Percentiles rank a stretch among this genome's conserved stretches.
Evolutionary conservation across 2,888 invertebrate species (phyloP).

Genomic region (Mimas tiliae): DNA sequence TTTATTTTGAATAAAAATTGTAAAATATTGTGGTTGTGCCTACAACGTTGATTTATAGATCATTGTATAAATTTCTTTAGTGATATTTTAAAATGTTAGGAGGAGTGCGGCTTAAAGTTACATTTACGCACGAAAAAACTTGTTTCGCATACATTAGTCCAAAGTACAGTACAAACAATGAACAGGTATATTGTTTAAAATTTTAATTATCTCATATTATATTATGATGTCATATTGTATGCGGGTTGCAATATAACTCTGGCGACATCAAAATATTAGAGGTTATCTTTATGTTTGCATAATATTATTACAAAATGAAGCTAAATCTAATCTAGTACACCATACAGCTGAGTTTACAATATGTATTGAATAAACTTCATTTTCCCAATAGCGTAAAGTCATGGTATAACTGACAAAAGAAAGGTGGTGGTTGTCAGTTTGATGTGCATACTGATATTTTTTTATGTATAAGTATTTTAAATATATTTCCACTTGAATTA

Average conservation of each 20-base stretch:
- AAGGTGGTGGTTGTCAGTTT: too few relatives aligned
- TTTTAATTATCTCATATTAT: neutral
- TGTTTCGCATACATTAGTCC: conserved; percentile 78
- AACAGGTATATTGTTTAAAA: conserved; percentile 57
- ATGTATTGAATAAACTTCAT: too few relatives aligned
- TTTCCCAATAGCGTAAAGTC: too few relatives aligned
- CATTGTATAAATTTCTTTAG: neutral
- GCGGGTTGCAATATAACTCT: neutral
- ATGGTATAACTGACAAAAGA: too few relatives aligned
- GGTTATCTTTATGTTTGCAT: too few relatives aligned
- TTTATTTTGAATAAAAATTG: conserved; percentile 4
- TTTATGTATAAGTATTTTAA: too few relatives aligned
- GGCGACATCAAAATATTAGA: too few relatives aligned
- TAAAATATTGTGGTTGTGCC: neutral
- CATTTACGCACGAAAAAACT: conserved; percentile 69
- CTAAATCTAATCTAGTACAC: too few relatives aligned
- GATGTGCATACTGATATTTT: too few relatives aligned
- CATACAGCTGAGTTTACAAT: too few relatives aligned
- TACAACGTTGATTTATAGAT: neutral
- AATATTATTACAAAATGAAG: too few relatives aligned
- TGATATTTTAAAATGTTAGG: conserved; percentile 63
- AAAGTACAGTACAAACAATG: conserved; percentile 74
- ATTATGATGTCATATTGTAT: neutral
- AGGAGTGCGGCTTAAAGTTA: conserved; percentile 68
- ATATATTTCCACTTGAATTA: too few relatives aligned